These are phyloP conservation scores for Tyto alba DNA, from an alignment of 2,113 vertebrate species.

Conservation along the genomic window DNA sequence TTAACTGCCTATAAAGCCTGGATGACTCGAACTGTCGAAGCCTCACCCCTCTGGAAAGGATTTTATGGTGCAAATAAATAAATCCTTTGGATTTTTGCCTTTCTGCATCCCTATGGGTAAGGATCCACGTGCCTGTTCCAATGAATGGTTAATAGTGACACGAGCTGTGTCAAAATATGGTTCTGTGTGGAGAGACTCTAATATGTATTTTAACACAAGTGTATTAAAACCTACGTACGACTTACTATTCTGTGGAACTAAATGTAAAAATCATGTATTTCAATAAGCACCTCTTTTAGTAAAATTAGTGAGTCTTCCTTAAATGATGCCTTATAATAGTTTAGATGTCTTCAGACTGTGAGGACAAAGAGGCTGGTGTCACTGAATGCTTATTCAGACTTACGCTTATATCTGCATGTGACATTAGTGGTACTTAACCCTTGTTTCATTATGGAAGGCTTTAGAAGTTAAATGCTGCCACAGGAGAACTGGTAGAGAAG, in stretches of 20 bases:
- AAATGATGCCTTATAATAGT: not conserved
- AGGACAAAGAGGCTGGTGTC: not conserved
- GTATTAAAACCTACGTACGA: not conserved
- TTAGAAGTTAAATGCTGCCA: not conserved
- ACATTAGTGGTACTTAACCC: not conserved
- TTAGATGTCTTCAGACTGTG: not conserved
- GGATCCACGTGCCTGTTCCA: not conserved
- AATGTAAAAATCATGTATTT: not conserved
- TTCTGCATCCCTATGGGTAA: not conserved
- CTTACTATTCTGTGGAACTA: not conserved
- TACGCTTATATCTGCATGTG: not conserved
- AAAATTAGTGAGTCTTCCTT: not conserved
- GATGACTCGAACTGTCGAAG: not conserved
- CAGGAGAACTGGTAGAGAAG: not conserved
- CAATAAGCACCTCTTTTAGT: not conserved
- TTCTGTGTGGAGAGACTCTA: not conserved
- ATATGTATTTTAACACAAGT: not conserved
- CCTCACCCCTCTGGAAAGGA: not conserved
- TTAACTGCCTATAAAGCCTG: not conserved
- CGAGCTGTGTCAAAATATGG: not conserved
- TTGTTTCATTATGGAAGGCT: not conserved
- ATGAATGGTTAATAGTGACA: fast-evolving
- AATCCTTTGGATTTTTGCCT: not conserved
- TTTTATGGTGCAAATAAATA: not conserved
- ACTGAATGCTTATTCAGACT: not conserved